These are phyloP conservation scores for Drosophila orena DNA, from an alignment of 1,140 invertebrate genomes.

Conservation along the genomic window DNA sequence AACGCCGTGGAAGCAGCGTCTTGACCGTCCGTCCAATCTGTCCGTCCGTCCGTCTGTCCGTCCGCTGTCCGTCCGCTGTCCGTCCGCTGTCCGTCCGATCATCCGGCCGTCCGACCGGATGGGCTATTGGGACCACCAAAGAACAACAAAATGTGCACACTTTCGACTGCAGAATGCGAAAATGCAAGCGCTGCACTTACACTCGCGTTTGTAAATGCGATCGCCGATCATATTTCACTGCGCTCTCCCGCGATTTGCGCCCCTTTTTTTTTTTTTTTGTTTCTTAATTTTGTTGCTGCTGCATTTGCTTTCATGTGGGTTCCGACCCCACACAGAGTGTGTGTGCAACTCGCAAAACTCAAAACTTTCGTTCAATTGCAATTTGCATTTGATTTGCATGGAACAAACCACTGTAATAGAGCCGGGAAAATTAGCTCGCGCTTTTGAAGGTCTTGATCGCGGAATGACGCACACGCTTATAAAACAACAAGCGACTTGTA, in stretches of 20 bases:
- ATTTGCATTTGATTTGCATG: constrained; percentile 73
- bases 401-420: constrained; percentile 51
- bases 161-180: constrained; percentile 47
- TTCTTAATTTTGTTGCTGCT: not conserved
- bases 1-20: constrained; percentile 41
- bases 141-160: constrained; percentile 66
- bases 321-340: constrained; percentile 54
- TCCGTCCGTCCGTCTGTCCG: constrained; percentile 15
- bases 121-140: constrained; percentile 81
- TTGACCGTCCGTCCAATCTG: constrained; percentile 11
- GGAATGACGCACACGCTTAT: not conserved
- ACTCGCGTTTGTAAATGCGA: constrained; percentile 74
- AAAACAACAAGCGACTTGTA: constrained; percentile 1
- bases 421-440: constrained; percentile 28
- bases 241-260: constrained; percentile 32
- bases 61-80: not conserved
- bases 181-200: constrained; percentile 71
- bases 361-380: constrained; percentile 67
- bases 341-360: constrained; percentile 58
- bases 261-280: not conserved
- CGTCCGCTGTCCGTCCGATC: not conserved
- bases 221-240: constrained; percentile 78
- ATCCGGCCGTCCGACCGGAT: constrained; percentile 57
- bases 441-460: constrained; percentile 37
- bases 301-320: constrained; percentile 39